Conservation (phyloP, 1,140 invertebrate genomes). For the Ptiloglossa arizonensis region DNA sequence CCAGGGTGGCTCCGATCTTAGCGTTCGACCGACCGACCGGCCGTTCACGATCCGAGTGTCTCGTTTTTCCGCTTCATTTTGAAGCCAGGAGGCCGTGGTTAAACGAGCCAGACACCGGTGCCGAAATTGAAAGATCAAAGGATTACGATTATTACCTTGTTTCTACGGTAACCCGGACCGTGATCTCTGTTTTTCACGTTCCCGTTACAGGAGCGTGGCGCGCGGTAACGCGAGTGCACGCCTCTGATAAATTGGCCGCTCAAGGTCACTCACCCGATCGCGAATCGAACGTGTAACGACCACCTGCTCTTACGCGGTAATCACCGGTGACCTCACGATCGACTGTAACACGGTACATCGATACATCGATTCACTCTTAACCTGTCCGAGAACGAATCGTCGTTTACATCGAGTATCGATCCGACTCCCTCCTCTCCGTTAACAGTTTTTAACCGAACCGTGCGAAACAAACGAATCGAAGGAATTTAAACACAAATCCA, state of each 20-base stretch:
- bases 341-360: no score
- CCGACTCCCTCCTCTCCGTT: no score
- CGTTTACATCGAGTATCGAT: no score
- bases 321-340: no score
- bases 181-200: slow-evolving; percentile 52
- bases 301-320: no score
- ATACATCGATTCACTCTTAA: no score
- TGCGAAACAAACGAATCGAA: no score
- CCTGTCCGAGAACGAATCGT: no score
- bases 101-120: slow-evolving; percentile 14
- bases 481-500: no score
- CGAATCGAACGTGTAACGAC: no score
- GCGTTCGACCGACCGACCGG: background rate
- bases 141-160: slow-evolving; percentile 58
- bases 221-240: background rate
- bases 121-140: slow-evolving; percentile 74
- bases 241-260: background rate
- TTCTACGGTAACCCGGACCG: slow-evolving; percentile 18
- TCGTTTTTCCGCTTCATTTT: slow-evolving; percentile 9
- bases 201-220: background rate
- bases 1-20: background rate
- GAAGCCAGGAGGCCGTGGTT: background rate
- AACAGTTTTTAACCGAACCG: no score
- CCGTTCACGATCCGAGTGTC: background rate
- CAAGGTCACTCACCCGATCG: no score